Conservation (phyloP, 2,888 invertebrate species). For the Proisotoma minuta region DNA sequence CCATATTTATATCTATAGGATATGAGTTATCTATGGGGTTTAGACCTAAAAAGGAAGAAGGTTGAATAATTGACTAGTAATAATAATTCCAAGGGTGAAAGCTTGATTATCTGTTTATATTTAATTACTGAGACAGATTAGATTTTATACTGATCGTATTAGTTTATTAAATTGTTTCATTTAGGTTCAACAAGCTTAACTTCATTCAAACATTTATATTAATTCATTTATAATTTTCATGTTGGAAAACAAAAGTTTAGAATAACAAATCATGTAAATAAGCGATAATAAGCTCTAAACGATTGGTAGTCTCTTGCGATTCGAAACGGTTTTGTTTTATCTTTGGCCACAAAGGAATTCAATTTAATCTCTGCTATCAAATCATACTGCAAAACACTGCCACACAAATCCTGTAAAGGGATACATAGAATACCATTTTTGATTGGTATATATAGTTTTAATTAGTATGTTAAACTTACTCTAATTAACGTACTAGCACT, state of each 20-base stretch:
- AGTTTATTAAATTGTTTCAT: background rate
- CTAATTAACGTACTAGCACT: slow-evolving; percentile 8
- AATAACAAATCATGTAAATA: background rate
- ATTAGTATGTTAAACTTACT: background rate
- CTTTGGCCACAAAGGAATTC: slow-evolving; percentile 67
- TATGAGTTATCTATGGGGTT: too few species aligned
- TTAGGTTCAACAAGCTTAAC: background rate
- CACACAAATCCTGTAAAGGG: slow-evolving; percentile 21
- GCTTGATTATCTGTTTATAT: too few species aligned
- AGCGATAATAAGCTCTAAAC: slow-evolving; percentile 17
- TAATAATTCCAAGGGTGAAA: too few species aligned
- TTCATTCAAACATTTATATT: background rate
- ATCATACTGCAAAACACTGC: slow-evolving; percentile 16
- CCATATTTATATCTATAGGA: too few species aligned
- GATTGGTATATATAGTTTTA: background rate
- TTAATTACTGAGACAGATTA: too few species aligned
- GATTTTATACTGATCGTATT: too few species aligned
- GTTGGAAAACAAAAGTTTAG: background rate
- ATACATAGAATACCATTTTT: background rate
- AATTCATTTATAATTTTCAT: background rate
- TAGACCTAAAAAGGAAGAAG: too few species aligned
- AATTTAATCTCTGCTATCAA: slow-evolving; percentile 57
- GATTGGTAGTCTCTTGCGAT: slow-evolving; percentile 67
- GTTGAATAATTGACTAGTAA: too few species aligned
- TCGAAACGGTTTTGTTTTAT: slow-evolving; percentile 68